These are phyloP conservation scores for Chanos chanos DNA, from an alignment of 2,797 vertebrate genomes.

Conservation along the genomic window DNA sequence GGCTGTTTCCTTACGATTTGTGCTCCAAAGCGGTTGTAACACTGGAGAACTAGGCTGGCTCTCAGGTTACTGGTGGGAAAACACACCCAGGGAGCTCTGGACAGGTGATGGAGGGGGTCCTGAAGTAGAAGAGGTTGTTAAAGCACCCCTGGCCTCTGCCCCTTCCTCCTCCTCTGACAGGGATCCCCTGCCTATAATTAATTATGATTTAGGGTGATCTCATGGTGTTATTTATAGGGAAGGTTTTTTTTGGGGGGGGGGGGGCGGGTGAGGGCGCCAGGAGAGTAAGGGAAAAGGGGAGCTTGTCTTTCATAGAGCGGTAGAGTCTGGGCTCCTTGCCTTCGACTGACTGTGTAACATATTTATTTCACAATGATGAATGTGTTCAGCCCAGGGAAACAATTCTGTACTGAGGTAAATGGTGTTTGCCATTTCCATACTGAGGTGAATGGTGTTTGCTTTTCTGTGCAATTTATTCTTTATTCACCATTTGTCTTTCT, in stretches of 20 bases:
- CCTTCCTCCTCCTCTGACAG: conserved; percentile 27
- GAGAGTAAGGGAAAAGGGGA: conserved; percentile 21
- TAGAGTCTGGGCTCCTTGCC: conserved; percentile 34
- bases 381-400: conserved; percentile 21
- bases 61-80: conserved; percentile 60
- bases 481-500: too few species aligned
- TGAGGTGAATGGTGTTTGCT: too few species aligned
- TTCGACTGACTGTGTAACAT: conserved; percentile 24
- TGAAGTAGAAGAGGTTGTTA: conserved; percentile 53
- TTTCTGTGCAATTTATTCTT: too few species aligned
- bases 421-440: background rate
- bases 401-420: background rate
- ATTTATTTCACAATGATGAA: conserved; percentile 17
- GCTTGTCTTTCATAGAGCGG: conserved; percentile 21
- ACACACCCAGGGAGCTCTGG: conserved; percentile 50
- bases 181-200: conserved; percentile 58
- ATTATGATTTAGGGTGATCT: conserved; percentile 60
- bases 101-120: conserved; percentile 62
- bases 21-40: conserved; percentile 22
- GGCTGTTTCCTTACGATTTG: conserved; percentile 22
- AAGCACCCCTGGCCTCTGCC: conserved; percentile 48
- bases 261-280: conserved; percentile 47
- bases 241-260: conserved; percentile 26
- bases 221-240: conserved; percentile 64
- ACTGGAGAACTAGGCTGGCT: conserved; percentile 29